These are phyloP conservation scores for Drosophila asahinai DNA, from an alignment of 1,140 invertebrate species.

Conservation along the genomic window DNA sequence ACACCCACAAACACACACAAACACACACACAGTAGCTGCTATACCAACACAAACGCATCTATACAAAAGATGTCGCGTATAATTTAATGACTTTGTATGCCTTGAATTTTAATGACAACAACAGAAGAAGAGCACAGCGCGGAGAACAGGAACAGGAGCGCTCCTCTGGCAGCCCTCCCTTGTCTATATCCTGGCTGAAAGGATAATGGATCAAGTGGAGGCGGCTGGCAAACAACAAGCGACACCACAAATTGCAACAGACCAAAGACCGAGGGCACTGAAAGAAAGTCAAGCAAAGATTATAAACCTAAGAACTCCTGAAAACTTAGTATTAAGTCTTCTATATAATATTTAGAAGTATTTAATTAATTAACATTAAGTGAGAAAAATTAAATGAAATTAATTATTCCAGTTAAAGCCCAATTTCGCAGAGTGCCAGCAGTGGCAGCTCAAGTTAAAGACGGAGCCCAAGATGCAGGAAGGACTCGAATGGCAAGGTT, in stretches of 20 bases:
- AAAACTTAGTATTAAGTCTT: too few species aligned
- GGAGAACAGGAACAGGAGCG: constrained; percentile 20
- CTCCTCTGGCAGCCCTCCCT: neutral
- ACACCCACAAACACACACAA: constrained; percentile 4
- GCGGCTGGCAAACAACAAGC: constrained; percentile 69
- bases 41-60: constrained; percentile 36
- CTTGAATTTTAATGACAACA: constrained; percentile 83
- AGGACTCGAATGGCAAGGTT: constrained; percentile 28
- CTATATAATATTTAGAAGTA: too few species aligned
- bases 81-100: constrained; percentile 84
- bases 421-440: constrained; percentile 7
- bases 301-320: too few species aligned
- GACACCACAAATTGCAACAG: constrained; percentile 80
- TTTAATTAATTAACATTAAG: too few species aligned
- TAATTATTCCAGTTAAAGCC: neutral
- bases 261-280: constrained; percentile 27
- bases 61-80: constrained; percentile 81
- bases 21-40: constrained; percentile 1
- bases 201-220: constrained; percentile 81
- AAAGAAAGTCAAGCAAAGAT: neutral
- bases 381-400: neutral
- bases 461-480: constrained; percentile 39
- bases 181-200: constrained; percentile 41
- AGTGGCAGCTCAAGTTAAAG: constrained; percentile 21
- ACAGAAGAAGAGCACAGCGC: constrained; percentile 29